Evolutionary conservation across 2,113 vertebrate species (phyloP), one percentile per base, ranked within the genome.

Genomic region (Oncorhynchus gorbuscha): DNA sequence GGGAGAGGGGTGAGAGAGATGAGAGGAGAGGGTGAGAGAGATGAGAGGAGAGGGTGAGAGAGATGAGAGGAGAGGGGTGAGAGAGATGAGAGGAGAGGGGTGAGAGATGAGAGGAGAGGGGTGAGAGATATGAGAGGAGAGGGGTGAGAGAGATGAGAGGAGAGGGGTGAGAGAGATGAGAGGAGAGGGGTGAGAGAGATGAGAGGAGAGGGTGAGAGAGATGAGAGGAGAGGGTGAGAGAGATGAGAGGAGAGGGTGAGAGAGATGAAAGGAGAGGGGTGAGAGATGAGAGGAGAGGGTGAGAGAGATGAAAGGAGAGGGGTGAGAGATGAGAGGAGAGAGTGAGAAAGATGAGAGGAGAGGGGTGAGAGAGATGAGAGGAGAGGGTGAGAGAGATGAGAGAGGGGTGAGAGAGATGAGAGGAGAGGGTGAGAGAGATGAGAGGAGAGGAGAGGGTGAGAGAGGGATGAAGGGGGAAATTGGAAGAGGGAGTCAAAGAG

Each of bases 401-500:
- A 39, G 26, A 26, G 26, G 26, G 20, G 75, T 76, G 32, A 35
- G 32, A 39, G 83, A 35, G 67, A 87, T 26, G 26, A 26, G 26
- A 26, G 26, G 26, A 26, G 26, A 26, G 26, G 20, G 75, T 76
- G 32, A 35, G 32, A 39, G 83, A 30, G 86, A 79, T 74, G 49
- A 68, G 76, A 78, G 32, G 5, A 4, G 82, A 87, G 26, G 79
- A 4, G 82, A 87, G 26, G 35, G 6, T 35, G 35, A 8, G 7
- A 35, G 35, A 35, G 67, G 74, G 28, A 28, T 67, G 72, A 39
- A 62, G 76, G 76, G 76, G 73, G 83, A 86, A 86, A 74, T 20
- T 14, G 48, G 58, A 28, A 91, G 89, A 89, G 88, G 91, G 89
- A 92, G 89, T 89, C 87, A 86, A 87, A 88, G 79, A 84, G 88